Evolutionary conservation across 2,888 invertebrate genomes (phyloP), one percentile per base, ranked within the genome.

Genomic region (Papilio elwesi): DNA sequence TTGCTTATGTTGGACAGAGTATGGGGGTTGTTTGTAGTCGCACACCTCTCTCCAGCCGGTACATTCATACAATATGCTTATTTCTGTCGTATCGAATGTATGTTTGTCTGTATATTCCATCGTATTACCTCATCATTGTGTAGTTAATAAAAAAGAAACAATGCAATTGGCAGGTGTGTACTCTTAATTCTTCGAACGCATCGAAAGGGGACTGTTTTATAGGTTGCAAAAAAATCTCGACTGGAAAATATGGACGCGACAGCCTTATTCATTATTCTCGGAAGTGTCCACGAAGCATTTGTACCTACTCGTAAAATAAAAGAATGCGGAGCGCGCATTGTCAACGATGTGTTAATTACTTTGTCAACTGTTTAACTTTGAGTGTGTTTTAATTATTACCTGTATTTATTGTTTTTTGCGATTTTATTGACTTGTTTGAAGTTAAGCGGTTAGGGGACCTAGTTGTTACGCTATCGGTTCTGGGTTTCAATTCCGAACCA

Each of bases 111-210:
- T 26, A 26, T 26, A 26, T 57, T 57, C 13, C 13, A 26, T 16
- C 15, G 53, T 53, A 9, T 57, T 57, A 57, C 13, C 12, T 36
- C 12, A 57, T 57, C 13, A 7, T 36, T 26, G 36, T 57, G 2
- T 36, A 36, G 26, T 26, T 26, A 26, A 26, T 26, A 13, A 57
- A 57, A 57, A 57, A 10, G 16, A 15, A 53, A 0, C 7, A 10
- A 53, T 26, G 57, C 36, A 57, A 57, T 57, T 12, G 57, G 57
- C 57, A 57, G 57, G 57, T 57, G 57, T 36, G 13, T 26, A 57
- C 26, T 57, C 26, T 26, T 26, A 26, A 26, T 57, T 57, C 57
- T 57, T 57, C 36, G 36, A 57, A 57, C 13, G 26, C 26, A 53
- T 53, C 55, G 26, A 57, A 16, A 55, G 26, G 12, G 16, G 55